Percentiles rank a stretch among this genome's conserved stretches.
These are phyloP conservation scores for Tichodroma muraria DNA, from an alignment of 2,113 vertebrate genomes.

Conservation along the genomic window DNA sequence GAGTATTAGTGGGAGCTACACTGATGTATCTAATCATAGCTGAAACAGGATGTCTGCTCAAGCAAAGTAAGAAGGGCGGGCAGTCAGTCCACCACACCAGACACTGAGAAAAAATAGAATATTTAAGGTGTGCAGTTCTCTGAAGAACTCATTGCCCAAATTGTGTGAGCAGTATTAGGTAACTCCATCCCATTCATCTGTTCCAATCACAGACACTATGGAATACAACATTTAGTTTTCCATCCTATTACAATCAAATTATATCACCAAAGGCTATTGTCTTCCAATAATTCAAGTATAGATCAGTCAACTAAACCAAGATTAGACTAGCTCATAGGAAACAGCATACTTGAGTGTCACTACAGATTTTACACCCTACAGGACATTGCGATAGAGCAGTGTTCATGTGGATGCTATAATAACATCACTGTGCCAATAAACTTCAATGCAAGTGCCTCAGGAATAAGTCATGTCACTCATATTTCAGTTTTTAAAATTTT, in stretches of 20 bases:
- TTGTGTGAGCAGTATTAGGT: neutral
- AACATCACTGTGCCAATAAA: neutral
- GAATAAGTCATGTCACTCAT: neutral
- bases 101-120: neutral
- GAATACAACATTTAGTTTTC: neutral
- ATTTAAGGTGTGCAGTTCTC: neutral
- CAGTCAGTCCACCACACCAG: neutral
- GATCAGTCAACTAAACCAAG: neutral
- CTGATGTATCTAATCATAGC: neutral
- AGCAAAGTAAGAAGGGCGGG: neutral
- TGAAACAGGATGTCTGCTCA: neutral
- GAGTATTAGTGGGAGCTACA: neutral
- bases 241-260: neutral
- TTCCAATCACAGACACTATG: neutral
- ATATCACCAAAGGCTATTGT: neutral
- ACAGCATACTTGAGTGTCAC: neutral
- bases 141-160: neutral
- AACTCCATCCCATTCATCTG: neutral
- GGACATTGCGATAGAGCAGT: neutral
- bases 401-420: neutral
- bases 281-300: neutral
- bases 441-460: neutral
- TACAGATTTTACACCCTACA: neutral
- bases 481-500: neutral
- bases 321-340: neutral